Evolutionary conservation across 2,113 vertebrate genomes (phyloP).

Genomic region (Puffinus mauretanicus): DNA sequence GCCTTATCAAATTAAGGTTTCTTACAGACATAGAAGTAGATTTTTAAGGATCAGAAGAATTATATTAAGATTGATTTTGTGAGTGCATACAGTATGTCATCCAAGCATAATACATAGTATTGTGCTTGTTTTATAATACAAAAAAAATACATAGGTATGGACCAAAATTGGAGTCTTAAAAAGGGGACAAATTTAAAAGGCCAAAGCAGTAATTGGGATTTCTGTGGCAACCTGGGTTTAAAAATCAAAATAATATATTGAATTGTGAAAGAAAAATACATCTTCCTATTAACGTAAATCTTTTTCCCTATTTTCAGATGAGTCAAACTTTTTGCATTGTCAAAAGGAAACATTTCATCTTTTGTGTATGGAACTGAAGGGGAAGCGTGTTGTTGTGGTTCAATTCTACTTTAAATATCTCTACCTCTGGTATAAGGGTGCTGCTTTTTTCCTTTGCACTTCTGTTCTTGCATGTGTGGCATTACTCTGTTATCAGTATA

Average conservation of each 20-base stretch:
- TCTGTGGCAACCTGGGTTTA: not conserved
- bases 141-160: not conserved
- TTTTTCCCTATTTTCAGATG: not conserved
- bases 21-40: not conserved
- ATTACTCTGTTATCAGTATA: not conserved
- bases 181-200: not conserved
- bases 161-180: not conserved
- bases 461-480: not conserved
- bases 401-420: not conserved
- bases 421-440: not conserved
- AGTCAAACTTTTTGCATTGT: not conserved
- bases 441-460: not conserved
- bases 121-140: not conserved
- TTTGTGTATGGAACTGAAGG: not conserved
- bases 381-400: not conserved
- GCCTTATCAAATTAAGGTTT: not conserved
- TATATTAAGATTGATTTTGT: not conserved
- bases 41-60: not conserved
- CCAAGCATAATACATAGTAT: not conserved
- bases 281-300: rapidly evolving
- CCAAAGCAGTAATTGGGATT: not conserved
- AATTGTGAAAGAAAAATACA: not conserved
- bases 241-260: not conserved
- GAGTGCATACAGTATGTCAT: not conserved
- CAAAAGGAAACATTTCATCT: not conserved